Percentiles rank a stretch among this genome's conserved stretches.
Conservation (phyloP, 2,888 invertebrate species). For the Phalera bucephala region DNA sequence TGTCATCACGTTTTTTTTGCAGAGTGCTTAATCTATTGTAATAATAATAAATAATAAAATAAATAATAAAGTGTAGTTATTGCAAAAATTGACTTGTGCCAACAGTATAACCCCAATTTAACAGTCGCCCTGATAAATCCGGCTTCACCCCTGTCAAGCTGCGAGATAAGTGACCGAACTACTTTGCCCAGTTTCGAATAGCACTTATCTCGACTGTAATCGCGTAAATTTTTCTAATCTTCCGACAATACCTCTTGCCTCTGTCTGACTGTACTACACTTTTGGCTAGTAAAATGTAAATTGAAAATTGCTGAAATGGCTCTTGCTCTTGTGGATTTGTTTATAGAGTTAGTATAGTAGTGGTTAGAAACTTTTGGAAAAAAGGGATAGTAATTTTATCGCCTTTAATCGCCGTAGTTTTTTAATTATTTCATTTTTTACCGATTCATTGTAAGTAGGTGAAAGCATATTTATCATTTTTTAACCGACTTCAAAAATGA, state of each 20-base stretch:
- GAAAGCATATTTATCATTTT: too few relatives aligned
- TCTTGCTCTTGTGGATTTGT: background rate
- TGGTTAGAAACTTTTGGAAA: background rate
- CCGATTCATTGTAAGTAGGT: too few relatives aligned
- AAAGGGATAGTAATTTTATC: too few relatives aligned
- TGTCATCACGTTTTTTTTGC: too few relatives aligned
- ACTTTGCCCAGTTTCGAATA: constrained; percentile 45
- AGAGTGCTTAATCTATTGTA: too few relatives aligned
- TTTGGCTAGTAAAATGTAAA: constrained; percentile 31
- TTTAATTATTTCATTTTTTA: too few relatives aligned
- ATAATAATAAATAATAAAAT: too few relatives aligned
- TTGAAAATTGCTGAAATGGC: constrained; percentile 27
- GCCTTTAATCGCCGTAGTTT: too few relatives aligned
- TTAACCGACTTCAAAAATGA: too few relatives aligned
- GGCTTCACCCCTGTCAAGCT: constrained; percentile 49
- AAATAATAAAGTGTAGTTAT: too few relatives aligned
- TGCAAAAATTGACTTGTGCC: constrained; percentile 41
- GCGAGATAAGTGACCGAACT: constrained; percentile 58
- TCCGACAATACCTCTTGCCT: constrained; percentile 37
- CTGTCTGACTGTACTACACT: constrained; percentile 20
- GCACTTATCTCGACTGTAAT: constrained; percentile 45
- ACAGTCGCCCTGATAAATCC: constrained; percentile 43
- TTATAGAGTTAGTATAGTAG: background rate
- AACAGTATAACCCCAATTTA: constrained; percentile 12
- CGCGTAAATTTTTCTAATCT: constrained; percentile 73